These are phyloP conservation scores for Hemiprocne comata DNA, from an alignment of 2,113 vertebrate species.

Conservation along the genomic window DNA sequence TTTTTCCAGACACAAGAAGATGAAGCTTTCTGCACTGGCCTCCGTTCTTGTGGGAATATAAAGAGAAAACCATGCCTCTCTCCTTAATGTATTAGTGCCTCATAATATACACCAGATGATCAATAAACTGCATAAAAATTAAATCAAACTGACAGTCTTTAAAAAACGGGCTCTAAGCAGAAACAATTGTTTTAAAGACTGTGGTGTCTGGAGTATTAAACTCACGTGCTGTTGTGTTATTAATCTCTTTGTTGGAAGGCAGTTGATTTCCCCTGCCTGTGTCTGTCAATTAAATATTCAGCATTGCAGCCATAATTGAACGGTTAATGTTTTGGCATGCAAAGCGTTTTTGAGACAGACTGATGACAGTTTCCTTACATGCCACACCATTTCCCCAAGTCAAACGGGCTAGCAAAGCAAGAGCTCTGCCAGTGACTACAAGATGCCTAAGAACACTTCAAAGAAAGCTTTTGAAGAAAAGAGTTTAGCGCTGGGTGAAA, in stretches of 20 bases:
- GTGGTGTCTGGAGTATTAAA: constrained; percentile 75
- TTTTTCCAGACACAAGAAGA: constrained; percentile 71
- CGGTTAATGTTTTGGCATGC: constrained; percentile 36
- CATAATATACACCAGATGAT: constrained; percentile 78
- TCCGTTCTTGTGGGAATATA: constrained; percentile 65
- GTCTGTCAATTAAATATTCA: constrained; percentile 69
- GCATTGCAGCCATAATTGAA: constrained; percentile 18
- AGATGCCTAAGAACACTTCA: background rate
- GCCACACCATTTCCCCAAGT: background rate
- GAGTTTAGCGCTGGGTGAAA: background rate
- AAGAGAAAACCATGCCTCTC: constrained; percentile 68
- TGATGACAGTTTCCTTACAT: constrained; percentile 33
- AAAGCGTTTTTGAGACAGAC: background rate
- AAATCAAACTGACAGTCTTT: constrained; percentile 75
- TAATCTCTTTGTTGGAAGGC: constrained; percentile 75
- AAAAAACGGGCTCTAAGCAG: constrained; percentile 72
- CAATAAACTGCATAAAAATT: constrained; percentile 75
- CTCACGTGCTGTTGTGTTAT: constrained; percentile 73
- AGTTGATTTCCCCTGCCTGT: constrained; percentile 58
- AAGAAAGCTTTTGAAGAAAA: background rate
- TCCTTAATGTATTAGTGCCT: constrained; percentile 68
- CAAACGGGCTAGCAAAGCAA: background rate
- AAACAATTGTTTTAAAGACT: constrained; percentile 71
- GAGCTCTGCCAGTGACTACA: background rate
- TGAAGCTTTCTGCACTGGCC: constrained; percentile 53